Evolutionary conservation across 1,140 invertebrate genomes (phyloP).

Genomic region (Zaprionus davidi): DNA sequence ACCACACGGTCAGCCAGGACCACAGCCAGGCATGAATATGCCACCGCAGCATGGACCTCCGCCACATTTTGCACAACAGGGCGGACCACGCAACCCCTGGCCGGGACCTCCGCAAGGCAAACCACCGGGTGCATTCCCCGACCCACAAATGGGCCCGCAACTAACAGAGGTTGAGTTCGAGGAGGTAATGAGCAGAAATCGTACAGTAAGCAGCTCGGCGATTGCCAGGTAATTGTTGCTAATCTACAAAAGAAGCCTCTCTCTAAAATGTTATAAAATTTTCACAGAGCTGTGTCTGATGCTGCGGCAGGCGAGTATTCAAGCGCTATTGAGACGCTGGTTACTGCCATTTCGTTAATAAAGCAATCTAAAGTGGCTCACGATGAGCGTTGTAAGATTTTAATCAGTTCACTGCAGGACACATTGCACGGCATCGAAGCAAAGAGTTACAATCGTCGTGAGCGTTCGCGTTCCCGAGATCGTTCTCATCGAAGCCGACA

Average conservation of each 20-base stretch:
- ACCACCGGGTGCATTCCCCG: slow-evolving; percentile 85
- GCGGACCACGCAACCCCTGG: slow-evolving; percentile 81
- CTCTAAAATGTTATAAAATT: slow-evolving; percentile 1
- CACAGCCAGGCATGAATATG: slow-evolving; percentile 85
- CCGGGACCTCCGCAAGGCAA: slow-evolving; percentile 78
- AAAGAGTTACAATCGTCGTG: slow-evolving; percentile 84
- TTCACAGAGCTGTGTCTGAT: slow-evolving; percentile 94
- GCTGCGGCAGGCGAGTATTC: slow-evolving; percentile 98
- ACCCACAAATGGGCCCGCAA: slow-evolving; percentile 86
- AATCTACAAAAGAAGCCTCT: background rate
- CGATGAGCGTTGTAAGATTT: slow-evolving; percentile 99
- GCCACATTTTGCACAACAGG: slow-evolving; percentile 86
- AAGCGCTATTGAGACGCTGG: slow-evolving; percentile 98
- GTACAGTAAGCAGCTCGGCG: slow-evolving; percentile 98
- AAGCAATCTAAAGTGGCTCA: slow-evolving; percentile 99
- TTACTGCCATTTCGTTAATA: slow-evolving; percentile 99
- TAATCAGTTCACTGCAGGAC: slow-evolving; percentile 98
- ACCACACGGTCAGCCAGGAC: slow-evolving; percentile 87
- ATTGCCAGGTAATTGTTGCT: slow-evolving; percentile 88
- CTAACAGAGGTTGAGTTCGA: slow-evolving; percentile 98
- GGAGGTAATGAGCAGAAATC: slow-evolving; percentile 98
- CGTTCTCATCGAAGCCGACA: slow-evolving; percentile 88
- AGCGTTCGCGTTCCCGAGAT: slow-evolving; percentile 90
- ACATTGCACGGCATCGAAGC: slow-evolving; percentile 91
- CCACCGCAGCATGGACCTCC: slow-evolving; percentile 87